These are phyloP conservation scores for Diorhabda sublineata DNA, from an alignment of 1,140 invertebrate genomes.

Conservation along the genomic window DNA sequence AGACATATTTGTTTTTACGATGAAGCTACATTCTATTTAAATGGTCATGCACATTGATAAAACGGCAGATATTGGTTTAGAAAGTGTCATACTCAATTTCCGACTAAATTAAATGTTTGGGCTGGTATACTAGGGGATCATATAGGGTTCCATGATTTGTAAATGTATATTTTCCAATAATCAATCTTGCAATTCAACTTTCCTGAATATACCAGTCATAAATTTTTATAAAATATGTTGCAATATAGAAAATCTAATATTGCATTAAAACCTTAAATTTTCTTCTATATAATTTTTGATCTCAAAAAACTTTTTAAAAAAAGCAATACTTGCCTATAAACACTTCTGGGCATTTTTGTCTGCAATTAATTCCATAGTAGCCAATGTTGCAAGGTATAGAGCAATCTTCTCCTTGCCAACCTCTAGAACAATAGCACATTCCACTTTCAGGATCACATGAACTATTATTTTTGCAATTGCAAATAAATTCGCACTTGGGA, in stretches of 20 bases:
- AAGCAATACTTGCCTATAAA: conserved; percentile 52
- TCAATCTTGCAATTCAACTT: no score
- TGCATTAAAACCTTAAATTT: conserved; percentile 36
- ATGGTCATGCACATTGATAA: no score
- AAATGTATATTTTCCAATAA: no score
- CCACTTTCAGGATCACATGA: conserved; percentile 81
- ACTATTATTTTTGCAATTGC: conserved; percentile 80
- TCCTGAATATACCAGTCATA: no score
- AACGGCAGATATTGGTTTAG: no score
- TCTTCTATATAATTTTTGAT: no score
- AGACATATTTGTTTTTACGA: not conserved
- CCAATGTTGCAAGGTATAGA: conserved; percentile 67
- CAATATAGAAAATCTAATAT: conserved; percentile 49
- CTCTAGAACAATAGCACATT: conserved; percentile 76
- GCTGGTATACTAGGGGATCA: not conserved
- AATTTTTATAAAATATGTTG: not conserved
- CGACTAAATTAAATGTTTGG: no score
- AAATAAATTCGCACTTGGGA: conserved; percentile 67
- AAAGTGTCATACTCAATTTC: no score
- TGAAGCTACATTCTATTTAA: no score
- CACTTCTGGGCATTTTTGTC: conserved; percentile 69
- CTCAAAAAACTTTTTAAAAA: no score
- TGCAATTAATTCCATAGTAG: conserved; percentile 76
- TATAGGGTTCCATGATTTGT: not conserved
- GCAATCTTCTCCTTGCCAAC: conserved; percentile 78